phyloP scores from a whole-genome alignment of 2,113 vertebrate genomes.

The Lamprotornis superbus region DNA sequence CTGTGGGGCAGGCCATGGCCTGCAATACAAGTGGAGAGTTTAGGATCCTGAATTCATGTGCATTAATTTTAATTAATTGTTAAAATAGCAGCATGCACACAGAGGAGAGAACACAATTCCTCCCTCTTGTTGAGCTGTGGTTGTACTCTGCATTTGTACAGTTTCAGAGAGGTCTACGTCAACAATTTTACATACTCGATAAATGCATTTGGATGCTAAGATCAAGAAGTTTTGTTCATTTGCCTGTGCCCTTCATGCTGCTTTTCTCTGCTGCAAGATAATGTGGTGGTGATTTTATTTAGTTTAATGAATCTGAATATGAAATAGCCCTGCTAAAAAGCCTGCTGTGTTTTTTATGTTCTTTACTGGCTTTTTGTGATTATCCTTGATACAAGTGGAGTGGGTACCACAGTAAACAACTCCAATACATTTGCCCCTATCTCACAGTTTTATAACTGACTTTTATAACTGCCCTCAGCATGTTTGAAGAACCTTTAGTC shows the following conservation, averaged over 20 bases:
- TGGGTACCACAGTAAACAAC: background rate
- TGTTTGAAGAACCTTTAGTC: constrained; percentile 3
- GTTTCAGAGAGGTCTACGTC: constrained; percentile 46
- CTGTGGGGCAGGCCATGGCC: background rate
- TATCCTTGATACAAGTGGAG: background rate
- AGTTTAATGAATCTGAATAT: background rate
- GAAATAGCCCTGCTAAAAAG: constrained; percentile 31
- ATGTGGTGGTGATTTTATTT: constrained; percentile 34
- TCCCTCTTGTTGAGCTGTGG: constrained; percentile 54
- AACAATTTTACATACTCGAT: constrained; percentile 43
- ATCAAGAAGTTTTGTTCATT: constrained; percentile 52
- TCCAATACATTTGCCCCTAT: background rate
- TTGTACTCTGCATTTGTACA: constrained; percentile 63
- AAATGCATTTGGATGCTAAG: constrained; percentile 56
- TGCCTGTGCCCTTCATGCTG: constrained; percentile 31
- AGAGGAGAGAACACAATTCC: constrained; percentile 29
- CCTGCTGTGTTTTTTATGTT: constrained; percentile 39
- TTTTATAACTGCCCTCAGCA: background rate
- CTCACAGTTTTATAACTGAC: background rate
- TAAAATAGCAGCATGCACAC: background rate
- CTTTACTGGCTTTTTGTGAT: background rate
- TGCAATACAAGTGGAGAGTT: background rate
- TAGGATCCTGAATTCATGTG: background rate
- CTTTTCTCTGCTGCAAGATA: constrained; percentile 9
- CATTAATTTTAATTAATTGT: background rate